A percentile compares a stretch with the other conserved stretches of the same genome.
Evolutionary conservation across 1,140 invertebrate genomes (phyloP).

Genomic region (Thaumatotibia leucotreta): DNA sequence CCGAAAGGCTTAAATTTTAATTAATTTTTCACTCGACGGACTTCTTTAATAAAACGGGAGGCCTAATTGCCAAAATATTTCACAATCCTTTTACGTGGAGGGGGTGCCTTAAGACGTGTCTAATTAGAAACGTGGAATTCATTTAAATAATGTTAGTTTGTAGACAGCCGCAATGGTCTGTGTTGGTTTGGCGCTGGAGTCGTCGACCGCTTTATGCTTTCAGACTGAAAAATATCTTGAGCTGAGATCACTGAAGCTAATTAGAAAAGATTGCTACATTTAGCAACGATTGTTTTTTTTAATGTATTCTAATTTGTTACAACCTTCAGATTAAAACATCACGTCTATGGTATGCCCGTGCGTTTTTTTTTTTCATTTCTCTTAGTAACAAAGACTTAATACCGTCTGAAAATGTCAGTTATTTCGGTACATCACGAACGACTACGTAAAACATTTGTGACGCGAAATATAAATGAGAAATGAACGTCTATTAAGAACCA

Average conservation of each 20-base stretch:
- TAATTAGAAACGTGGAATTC: slow-evolving; percentile 57
- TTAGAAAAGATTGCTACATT: not conserved
- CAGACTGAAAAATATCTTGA: not conserved
- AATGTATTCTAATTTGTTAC: not conserved
- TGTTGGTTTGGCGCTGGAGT: not conserved
- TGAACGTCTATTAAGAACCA: slow-evolving; percentile 18
- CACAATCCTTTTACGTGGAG: slow-evolving; percentile 44
- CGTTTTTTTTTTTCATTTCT: too few species aligned
- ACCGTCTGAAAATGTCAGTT: not conserved
- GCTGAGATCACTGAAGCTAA: not conserved
- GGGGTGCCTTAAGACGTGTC: slow-evolving; percentile 47
- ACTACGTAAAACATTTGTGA: not conserved
- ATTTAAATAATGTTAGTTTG: slow-evolving; percentile 35
- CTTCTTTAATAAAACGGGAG: slow-evolving; percentile 52
- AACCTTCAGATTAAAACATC: not conserved
- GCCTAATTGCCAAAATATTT: slow-evolving; percentile 63
- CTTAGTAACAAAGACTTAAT: too few species aligned
- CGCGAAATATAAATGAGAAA: slow-evolving; percentile 13
- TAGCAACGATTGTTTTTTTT: not conserved
- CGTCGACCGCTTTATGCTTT: not conserved
- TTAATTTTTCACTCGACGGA: slow-evolving; percentile 70
- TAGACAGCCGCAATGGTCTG: not conserved
- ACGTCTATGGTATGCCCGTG: too few species aligned
- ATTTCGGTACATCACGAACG: not conserved
- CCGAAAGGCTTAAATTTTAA: slow-evolving; percentile 65